Percentiles rank a stretch among this genome's conserved stretches.
These are phyloP conservation scores for Hiodon alosoides DNA, from an alignment of 2,113 vertebrate species.

Conservation along the genomic window DNA sequence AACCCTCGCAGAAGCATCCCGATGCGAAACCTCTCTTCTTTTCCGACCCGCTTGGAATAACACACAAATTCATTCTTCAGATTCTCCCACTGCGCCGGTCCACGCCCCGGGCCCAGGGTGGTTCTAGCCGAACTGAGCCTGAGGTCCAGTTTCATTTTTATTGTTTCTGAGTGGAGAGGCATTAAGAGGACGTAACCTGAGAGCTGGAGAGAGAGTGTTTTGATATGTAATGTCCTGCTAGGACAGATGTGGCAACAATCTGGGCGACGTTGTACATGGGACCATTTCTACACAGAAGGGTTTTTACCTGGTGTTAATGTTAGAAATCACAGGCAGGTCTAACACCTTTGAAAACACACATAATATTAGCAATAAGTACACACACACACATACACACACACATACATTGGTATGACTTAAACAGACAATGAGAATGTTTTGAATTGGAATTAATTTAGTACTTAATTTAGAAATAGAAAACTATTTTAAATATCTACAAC, in stretches of 20 bases:
- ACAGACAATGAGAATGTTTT: no score
- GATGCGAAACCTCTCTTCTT: not conserved
- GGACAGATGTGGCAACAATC: not conserved
- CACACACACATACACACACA: no score
- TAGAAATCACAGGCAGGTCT: no score
- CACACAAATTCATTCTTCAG: conserved; percentile 24
- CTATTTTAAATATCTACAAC: no score
- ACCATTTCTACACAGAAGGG: no score
- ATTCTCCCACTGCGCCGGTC: conserved; percentile 1
- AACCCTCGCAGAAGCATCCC: conserved; percentile 22
- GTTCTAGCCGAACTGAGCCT: not conserved
- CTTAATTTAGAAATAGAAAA: no score
- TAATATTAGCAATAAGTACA: not conserved
- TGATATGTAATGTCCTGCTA: not conserved
- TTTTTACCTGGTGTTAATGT: no score
- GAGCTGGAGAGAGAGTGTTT: conserved; percentile 7
- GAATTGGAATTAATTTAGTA: no score
- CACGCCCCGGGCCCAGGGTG: not conserved
- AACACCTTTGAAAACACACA: no score
- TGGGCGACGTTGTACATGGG: not conserved
- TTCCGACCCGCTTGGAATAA: conserved; percentile 21
- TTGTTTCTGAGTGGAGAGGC: not conserved
- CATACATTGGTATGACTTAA: no score
- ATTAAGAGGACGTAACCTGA: not conserved
- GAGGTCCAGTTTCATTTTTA: not conserved